Base-by-base conservation (phyloP, 2,888 invertebrate species). In the Rhyacophila evoluta region DNA sequence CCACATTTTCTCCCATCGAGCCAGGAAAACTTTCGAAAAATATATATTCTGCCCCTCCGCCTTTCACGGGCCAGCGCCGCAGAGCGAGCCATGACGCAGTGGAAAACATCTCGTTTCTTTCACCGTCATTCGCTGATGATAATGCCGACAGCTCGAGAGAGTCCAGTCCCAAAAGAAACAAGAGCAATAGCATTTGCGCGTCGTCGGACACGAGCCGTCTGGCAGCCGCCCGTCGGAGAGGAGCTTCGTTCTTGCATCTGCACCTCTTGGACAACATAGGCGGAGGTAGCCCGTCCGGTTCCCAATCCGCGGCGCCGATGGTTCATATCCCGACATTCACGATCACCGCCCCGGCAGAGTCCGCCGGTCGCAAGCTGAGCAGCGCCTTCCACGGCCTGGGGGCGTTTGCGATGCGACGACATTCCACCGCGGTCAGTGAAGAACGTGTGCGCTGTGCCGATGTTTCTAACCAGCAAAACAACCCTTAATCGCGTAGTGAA, bases 341-440 rank as follows among this genome's bases (percentile, higher is more conserved):
- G 84, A 86, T 91, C 87, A 87, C 91, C 83, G 87, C 91, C 85
- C 85, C 91, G 84, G 87, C 91, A 83, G 88, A 91, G 86, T 85
- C 89, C 87, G 84, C 85, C 91, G 80, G 84, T 85, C 36, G 90
- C 85, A 85, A 89, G 85, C 84, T 87, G 87, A 87, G 90, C 88
- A 87, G 87, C 86, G 87, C 89, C 84, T 88, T 87, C 86, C 86
- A 88, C 74, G 86, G 84, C 70, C 88, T 90, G 85, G 92, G 93
- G 87, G 93, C 92, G 85, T 92, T 94, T 85, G 93, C 92, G 79
- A 90, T 94, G 73, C 90, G 94, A 81, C 91, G 94, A 83, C 92
- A 93, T 88, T 87, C 91, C 86, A 91, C 89, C 84, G 89, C 92
- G 92, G 94, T 94, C 92, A 92, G 93, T 89, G 85, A 83, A 33